Conservation (phyloP, 2,888 invertebrate genomes). For the Drosophila sordidapex region DNA sequence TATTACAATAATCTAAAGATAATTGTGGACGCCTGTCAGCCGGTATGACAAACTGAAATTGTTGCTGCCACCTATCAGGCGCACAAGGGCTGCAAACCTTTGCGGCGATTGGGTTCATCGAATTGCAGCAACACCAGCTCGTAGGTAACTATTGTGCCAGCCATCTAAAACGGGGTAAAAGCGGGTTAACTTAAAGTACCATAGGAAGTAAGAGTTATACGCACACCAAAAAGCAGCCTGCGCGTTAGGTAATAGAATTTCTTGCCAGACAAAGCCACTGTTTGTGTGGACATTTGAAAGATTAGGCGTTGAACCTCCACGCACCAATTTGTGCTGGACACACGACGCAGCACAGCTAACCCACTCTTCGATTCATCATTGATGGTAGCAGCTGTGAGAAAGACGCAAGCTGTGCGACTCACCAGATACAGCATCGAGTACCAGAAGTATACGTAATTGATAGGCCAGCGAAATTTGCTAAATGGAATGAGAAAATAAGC, state of each 20-base stretch:
- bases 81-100: conserved; percentile 80
- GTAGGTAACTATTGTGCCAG: conserved; percentile 88
- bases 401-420: conserved; percentile 86
- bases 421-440: conserved; percentile 86
- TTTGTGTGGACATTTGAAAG: conserved; percentile 87
- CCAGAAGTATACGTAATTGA: conserved; percentile 86
- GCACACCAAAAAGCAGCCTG: conserved; percentile 87
- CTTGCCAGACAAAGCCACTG: conserved; percentile 87
- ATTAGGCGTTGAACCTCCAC: conserved; percentile 86
- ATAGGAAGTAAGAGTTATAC: conserved; percentile 11
- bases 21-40: conserved; percentile 62
- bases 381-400: conserved; percentile 86
- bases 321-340: conserved; percentile 82
- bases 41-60: conserved; percentile 58
- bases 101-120: conserved; percentile 83
- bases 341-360: conserved; percentile 85
- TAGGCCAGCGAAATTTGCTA: conserved; percentile 83
- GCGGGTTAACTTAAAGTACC: conserved; percentile 2
- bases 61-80: conserved; percentile 49
- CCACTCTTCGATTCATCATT: conserved; percentile 87
- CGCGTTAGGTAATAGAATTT: conserved; percentile 87
- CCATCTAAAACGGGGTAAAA: conserved; percentile 84
- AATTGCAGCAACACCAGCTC: conserved; percentile 89
- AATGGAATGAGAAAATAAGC: neutral
- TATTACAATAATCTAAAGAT: conserved; percentile 50